phyloP scores from a whole-genome alignment of 2,113 vertebrate genomes.

The Indicator indicator region DNA sequence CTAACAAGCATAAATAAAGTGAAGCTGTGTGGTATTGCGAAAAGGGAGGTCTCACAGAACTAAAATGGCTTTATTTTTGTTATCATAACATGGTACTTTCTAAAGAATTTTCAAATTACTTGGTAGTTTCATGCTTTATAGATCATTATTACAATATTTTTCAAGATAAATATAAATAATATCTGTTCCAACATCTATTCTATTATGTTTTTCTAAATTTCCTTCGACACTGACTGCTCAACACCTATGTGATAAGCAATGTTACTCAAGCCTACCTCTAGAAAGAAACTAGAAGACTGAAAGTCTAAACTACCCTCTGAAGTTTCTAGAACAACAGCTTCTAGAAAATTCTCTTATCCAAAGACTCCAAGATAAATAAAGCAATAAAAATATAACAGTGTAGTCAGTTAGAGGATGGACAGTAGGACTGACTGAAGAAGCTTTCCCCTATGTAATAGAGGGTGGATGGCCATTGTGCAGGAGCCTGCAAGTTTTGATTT shows the following conservation, averaged over 20 bases:
- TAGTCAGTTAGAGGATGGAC: neutral
- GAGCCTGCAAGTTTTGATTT: neutral
- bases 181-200: neutral
- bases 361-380: neutral
- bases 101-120: neutral
- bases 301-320: neutral
- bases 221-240: neutral
- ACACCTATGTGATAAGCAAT: neutral
- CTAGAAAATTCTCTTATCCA: neutral
- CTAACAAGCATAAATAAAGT: neutral
- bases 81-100: neutral
- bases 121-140: neutral
- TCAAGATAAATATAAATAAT: neutral
- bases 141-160: neutral
- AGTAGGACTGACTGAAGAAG: neutral
- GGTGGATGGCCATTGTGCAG: neutral
- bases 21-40: neutral
- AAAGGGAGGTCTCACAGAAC: neutral
- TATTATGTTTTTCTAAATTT: neutral
- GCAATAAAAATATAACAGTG: neutral
- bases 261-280: neutral
- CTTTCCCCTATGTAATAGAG: neutral
- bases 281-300: neutral
- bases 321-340: neutral
- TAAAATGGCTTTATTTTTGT: neutral